Conservation (phyloP, 2,888 invertebrate genomes). For the Drosophila prolongata region DNA sequence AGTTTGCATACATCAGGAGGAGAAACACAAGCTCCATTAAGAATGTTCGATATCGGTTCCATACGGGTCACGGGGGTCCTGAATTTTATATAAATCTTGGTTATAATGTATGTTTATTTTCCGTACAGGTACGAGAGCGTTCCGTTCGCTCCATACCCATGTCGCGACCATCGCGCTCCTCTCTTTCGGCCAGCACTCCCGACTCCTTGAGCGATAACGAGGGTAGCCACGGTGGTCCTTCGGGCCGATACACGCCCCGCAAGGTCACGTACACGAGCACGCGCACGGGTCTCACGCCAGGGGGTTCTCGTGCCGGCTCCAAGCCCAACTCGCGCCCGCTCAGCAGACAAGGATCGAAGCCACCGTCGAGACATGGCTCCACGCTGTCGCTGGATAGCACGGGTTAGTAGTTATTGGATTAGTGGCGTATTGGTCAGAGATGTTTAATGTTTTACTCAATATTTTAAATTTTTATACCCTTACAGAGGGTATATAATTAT, state of each 20-base stretch:
- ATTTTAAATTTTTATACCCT: no score
- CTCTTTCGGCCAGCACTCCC: slow-evolving; percentile 93
- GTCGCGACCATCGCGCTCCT: slow-evolving; percentile 91
- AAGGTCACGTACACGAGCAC: slow-evolving; percentile 88
- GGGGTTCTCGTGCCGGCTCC: slow-evolving; percentile 89
- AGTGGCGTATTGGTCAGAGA: no score
- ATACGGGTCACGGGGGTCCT: slow-evolving; percentile 31
- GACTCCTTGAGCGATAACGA: slow-evolving; percentile 96
- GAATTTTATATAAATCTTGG: background rate
- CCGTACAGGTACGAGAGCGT: slow-evolving; percentile 93
- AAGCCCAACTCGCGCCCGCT: slow-evolving; percentile 94
- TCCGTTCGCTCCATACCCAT: slow-evolving; percentile 96
- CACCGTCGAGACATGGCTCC: slow-evolving; percentile 96
- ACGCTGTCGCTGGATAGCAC: slow-evolving; percentile 95
- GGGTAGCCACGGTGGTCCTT: slow-evolving; percentile 89
- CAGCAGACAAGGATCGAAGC: slow-evolving; percentile 94
- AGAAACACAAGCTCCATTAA: slow-evolving; percentile 9
- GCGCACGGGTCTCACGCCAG: slow-evolving; percentile 89
- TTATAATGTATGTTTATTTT: background rate
- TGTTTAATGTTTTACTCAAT: no score
- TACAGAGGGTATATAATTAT: no score
- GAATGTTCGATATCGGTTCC: slow-evolving; percentile 17
- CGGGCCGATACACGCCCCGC: slow-evolving; percentile 87
- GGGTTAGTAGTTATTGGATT: slow-evolving; percentile 85
- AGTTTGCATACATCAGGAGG: slow-evolving; percentile 63